phyloP scores from a whole-genome alignment of 2,113 vertebrate species.

The Xenopus laevis region DNA sequence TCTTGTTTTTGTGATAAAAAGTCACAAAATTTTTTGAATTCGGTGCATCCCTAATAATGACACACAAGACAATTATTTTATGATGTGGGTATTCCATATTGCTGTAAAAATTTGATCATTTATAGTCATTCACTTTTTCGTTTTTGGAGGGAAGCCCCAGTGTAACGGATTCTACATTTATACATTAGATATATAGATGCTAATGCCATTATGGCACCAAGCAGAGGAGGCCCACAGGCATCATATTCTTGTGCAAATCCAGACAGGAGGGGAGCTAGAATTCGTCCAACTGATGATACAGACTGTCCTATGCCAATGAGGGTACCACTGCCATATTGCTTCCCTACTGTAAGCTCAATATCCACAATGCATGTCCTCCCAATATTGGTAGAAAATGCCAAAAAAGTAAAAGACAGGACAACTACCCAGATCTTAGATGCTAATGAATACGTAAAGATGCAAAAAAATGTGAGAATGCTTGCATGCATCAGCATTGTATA shows the following conservation, averaged over 20 bases:
- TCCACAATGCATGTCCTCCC: constrained; percentile 87
- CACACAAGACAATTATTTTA: too few relatives aligned
- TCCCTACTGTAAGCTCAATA: constrained; percentile 78
- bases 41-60: too few relatives aligned
- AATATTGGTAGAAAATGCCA: constrained; percentile 84
- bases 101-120: neutral
- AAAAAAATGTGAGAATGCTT: constrained; percentile 69
- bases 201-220: constrained; percentile 76
- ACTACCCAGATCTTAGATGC: constrained; percentile 70
- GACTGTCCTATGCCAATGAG: constrained; percentile 90
- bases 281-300: constrained; percentile 82
- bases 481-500: constrained; percentile 78
- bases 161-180: constrained; percentile 47
- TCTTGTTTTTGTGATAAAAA: too few relatives aligned
- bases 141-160: constrained; percentile 20
- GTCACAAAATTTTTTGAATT: too few relatives aligned
- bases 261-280: constrained; percentile 83
- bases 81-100: too few relatives aligned
- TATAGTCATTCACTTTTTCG: constrained; percentile 55
- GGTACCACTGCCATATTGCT: constrained; percentile 74
- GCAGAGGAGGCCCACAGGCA: constrained; percentile 81
- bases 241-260: constrained; percentile 89
- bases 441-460: constrained; percentile 73
- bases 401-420: constrained; percentile 76
- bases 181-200: constrained; percentile 74